Evolutionary conservation across 2,797 vertebrate genomes (phyloP).

Genomic region (Syncerus caffer): DNA sequence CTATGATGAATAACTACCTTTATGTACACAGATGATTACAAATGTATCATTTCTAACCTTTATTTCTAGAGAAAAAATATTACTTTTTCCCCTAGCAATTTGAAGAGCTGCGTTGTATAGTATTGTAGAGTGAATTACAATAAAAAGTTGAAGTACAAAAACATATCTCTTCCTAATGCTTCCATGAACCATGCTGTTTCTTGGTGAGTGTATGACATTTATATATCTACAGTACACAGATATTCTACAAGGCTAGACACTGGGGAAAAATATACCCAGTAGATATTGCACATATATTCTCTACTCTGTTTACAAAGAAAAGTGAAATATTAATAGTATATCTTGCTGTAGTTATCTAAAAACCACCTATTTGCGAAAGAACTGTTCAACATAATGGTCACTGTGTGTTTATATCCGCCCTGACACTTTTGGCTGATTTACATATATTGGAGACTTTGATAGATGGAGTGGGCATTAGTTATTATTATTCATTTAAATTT

Average conservation of each 20-base stretch:
- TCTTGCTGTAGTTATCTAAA: neutral
- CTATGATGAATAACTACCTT: conserved; percentile 48
- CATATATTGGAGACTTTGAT: neutral
- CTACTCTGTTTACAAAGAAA: neutral
- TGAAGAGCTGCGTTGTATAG: conserved; percentile 31
- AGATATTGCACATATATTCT: neutral
- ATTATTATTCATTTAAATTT: neutral
- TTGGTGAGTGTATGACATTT: conserved; percentile 50
- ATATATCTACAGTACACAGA: conserved; percentile 20
- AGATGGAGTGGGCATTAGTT: neutral
- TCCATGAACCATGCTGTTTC: conserved; percentile 58
- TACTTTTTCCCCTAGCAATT: neutral
- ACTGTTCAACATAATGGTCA: neutral
- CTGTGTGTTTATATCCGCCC: neutral
- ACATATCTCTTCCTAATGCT: conserved; percentile 53
- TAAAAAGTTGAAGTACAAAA: conserved; percentile 61
- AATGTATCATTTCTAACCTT: conserved; percentile 43
- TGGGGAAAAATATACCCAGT: neutral
- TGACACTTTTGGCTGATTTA: neutral
- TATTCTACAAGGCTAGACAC: neutral
- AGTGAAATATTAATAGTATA: neutral
- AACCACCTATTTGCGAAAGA: neutral
- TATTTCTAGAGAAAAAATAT: conserved; percentile 53
- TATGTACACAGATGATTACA: conserved; percentile 28
- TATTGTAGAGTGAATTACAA: conserved; percentile 62